phyloP scores from a whole-genome alignment of 1,140 invertebrate genomes.

The Bombus cullumanus region DNA sequence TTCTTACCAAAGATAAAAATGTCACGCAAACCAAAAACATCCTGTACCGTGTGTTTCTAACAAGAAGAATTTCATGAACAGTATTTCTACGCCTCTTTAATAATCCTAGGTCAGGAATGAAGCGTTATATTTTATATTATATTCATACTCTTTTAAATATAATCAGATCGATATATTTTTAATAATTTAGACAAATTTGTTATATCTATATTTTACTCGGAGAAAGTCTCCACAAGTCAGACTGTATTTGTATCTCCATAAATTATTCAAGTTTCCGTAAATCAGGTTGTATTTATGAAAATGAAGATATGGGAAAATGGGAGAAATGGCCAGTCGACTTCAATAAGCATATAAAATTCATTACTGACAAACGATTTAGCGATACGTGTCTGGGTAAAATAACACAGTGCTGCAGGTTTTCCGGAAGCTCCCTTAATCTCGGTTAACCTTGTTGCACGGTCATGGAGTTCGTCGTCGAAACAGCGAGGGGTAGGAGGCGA shows the following conservation, averaged over 20 bases:
- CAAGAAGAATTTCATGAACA: constrained; percentile 3
- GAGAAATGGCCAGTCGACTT: no score
- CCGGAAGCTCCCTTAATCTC: constrained; percentile 72
- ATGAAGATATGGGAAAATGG: no score
- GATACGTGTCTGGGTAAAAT: constrained; percentile 42
- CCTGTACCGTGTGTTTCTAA: constrained; percentile 14
- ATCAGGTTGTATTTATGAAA: no score
- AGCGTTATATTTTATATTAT: no score
- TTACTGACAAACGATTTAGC: constrained; percentile 48
- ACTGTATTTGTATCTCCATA: no score
- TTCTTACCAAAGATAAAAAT: constrained; percentile 29
- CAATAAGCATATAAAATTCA: neutral
- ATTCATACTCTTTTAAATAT: no score
- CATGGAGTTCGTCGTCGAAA: constrained; percentile 69
- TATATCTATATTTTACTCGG: no score
- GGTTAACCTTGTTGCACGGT: constrained; percentile 70
- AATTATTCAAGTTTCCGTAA: no score
- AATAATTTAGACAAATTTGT: no score
- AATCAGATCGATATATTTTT: no score
- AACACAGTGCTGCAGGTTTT: constrained; percentile 54
- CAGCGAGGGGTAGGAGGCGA: constrained; percentile 29
- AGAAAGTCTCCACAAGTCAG: no score
- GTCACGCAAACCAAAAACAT: constrained; percentile 55
- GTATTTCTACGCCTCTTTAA: neutral
- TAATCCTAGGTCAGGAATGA: no score